Evolutionary conservation across 35 echinoderm and acorn worm species (phyloP), one percentile per base, ranked within the genome.

Genomic region (Apostichopus japonicus): DNA sequence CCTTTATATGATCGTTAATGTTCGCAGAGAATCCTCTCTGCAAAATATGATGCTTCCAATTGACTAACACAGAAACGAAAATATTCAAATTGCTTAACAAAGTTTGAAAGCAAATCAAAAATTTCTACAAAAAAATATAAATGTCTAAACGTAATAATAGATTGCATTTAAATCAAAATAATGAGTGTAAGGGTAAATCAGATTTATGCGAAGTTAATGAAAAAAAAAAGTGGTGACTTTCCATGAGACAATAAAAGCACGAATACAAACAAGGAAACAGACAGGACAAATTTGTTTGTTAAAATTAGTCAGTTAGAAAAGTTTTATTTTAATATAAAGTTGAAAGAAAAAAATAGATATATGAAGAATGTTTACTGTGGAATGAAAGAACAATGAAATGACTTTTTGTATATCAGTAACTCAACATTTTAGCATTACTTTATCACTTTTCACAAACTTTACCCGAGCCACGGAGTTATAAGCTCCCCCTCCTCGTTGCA

Each of bases 381-480:
- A 11, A 15, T 67, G 63, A 4, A 10, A 10, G 0, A 67, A 67
- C 6, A 80, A 80, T 23, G 53, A 59, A 90, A n/a, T 90, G 61
- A 76, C 71, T 90, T 23, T 72, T 13, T 6, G 61, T 71, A 11
- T 90, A 59, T 53, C 8, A 86, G 57, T 56, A 10, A 86, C 6
- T 1, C 54, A 44, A 8, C 55, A 6, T 13, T 86, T 54, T 27
- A 56, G 52, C 14, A 86, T 56, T 65, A 56, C 83, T 10, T 8
- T 6, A 23, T 86, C 83, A 86, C 62, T 57, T 76, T 90, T 6
- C 6, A 2, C 11, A 53, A 72, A 90, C 44, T 90, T 27, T 23
- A 44, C 87, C 19, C 61, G 71, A 23, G 23, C 94, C 72, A 92
- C 73, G 7, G 95, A 93, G 13, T 84, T 25, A 23, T 90, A 44